Percentiles rank a stretch among this genome's conserved stretches.
These are phyloP conservation scores for Siniperca chuatsi DNA, from an alignment of 2,113 vertebrate genomes.

Conservation along the genomic window DNA sequence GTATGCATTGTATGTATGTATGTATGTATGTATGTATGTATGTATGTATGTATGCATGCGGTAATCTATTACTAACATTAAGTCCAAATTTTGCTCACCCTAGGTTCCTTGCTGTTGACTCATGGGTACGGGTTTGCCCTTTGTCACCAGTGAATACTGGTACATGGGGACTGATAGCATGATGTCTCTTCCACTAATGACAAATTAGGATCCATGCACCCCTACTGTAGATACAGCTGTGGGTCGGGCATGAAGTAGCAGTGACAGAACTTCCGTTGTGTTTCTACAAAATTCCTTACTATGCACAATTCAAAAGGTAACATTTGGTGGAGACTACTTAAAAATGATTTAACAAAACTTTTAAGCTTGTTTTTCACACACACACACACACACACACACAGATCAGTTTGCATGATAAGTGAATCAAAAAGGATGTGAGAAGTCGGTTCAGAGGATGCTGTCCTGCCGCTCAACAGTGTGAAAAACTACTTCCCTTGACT, in stretches of 20 bases:
- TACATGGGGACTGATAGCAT: neutral
- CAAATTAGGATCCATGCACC: neutral
- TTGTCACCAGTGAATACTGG: neutral
- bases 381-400: conserved; percentile 8
- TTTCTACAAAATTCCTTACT: neutral
- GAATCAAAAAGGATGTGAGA: conserved; percentile 32
- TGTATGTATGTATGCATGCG: too few relatives aligned
- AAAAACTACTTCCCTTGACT: conserved; percentile 28
- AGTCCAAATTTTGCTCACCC: conserved; percentile 1
- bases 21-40: neutral
- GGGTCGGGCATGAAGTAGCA: neutral
- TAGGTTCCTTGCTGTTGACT: conserved; percentile 1
- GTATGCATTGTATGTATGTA: neutral
- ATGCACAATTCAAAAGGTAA: neutral
- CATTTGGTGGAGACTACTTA: neutral
- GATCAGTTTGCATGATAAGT: conserved; percentile 16
- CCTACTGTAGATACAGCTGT: neutral
- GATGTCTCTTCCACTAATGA: neutral
- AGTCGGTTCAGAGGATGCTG: conserved; percentile 47
- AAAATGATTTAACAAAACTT: conserved; percentile 10
- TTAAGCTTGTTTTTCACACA: conserved; percentile 10
- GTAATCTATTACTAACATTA: neutral
- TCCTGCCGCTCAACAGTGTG: conserved; percentile 50
- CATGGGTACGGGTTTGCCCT: neutral
- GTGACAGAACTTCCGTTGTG: neutral